Conservation (phyloP, 2,888 invertebrate species). For the Boloria euphrosyne region DNA sequence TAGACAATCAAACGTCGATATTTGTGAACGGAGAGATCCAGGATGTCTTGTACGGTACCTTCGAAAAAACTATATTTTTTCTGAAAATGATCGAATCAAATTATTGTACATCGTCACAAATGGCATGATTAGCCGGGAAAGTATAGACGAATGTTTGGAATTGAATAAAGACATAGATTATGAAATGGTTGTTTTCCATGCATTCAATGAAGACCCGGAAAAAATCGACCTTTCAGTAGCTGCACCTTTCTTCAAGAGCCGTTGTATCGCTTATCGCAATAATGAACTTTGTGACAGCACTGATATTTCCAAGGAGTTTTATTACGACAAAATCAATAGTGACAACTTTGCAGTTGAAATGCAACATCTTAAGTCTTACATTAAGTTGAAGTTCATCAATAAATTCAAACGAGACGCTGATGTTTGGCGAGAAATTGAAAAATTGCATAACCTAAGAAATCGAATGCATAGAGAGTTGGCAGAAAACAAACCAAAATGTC, state of each 20-base stretch:
- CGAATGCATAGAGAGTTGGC: constrained; percentile 43
- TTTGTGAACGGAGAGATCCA: constrained; percentile 36
- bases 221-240: constrained; percentile 47
- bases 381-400: constrained; percentile 49
- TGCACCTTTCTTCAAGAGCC: constrained; percentile 46
- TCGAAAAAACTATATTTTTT: background rate
- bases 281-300: constrained; percentile 42
- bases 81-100: constrained; percentile 41
- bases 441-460: constrained; percentile 45
- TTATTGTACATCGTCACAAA: constrained; percentile 49
- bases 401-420: constrained; percentile 37
- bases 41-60: constrained; percentile 38
- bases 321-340: constrained; percentile 48
- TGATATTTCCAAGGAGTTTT: constrained; percentile 49
- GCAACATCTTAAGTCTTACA: constrained; percentile 50
- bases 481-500: constrained; percentile 36
- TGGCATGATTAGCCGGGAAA: constrained; percentile 37
- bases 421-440: constrained; percentile 48
- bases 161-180: constrained; percentile 46
- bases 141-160: constrained; percentile 38
- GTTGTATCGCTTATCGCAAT: constrained; percentile 48
- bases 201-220: constrained; percentile 35
- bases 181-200: constrained; percentile 48
- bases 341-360: constrained; percentile 47
- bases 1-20: constrained; percentile 15